Percentiles rank a stretch among this genome's conserved stretches.
phyloP scores from a whole-genome alignment of 2,797 vertebrate species.

The Cuniculus paca region DNA sequence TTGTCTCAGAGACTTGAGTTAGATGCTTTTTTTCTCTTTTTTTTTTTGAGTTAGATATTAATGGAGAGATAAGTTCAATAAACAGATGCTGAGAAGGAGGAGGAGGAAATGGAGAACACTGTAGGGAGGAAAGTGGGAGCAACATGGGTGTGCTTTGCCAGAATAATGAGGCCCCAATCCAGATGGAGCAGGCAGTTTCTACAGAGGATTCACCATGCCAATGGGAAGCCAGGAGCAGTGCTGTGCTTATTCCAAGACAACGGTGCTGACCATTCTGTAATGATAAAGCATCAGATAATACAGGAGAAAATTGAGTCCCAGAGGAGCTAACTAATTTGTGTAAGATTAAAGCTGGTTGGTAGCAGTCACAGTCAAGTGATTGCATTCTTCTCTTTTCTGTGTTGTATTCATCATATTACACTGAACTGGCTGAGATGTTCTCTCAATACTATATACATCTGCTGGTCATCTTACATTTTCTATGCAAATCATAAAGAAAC shows the following conservation, averaged over 20 bases:
- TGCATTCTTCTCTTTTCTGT: neutral
- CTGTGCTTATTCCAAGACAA: neutral
- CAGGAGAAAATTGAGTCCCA: neutral
- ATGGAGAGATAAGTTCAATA: neutral
- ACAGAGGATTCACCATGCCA: neutral
- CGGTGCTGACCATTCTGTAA: neutral
- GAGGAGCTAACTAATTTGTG: neutral
- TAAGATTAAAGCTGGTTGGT: neutral
- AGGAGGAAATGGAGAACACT: constrained; percentile 10
- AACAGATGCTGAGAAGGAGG: constrained; percentile 33
- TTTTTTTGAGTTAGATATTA: neutral
- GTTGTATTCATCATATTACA: neutral
- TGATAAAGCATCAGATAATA: neutral
- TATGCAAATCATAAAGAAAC: neutral
- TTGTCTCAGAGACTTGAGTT: constrained; percentile 25
- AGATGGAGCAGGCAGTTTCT: neutral
- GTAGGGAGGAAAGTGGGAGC: neutral
- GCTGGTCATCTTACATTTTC: constrained; percentile 16
- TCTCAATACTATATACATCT: neutral
- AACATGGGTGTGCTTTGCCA: neutral
- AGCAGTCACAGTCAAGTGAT: neutral
- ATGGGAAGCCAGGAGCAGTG: neutral
- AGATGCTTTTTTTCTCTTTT: neutral
- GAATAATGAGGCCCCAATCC: neutral
- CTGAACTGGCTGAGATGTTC: neutral